Percentiles rank a stretch among this genome's conserved stretches.
phyloP scores from a whole-genome alignment of 2,113 vertebrate genomes.

The Neogobius melanostomus region DNA sequence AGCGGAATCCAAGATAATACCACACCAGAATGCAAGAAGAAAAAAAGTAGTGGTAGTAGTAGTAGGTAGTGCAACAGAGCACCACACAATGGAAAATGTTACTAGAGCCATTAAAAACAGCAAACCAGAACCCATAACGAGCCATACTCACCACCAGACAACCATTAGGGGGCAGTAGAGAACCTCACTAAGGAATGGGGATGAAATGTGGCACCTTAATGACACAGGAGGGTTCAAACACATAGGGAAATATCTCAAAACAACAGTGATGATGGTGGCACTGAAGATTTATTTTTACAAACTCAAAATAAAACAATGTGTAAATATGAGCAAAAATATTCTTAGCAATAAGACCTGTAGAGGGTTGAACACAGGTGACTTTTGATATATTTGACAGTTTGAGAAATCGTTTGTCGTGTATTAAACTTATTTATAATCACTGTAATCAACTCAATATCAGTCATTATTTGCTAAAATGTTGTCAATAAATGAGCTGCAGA shows the following conservation, averaged over 20 bases:
- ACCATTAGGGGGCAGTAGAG: constrained; percentile 68
- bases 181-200: constrained; percentile 73
- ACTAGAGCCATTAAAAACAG: constrained; percentile 61
- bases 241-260: constrained; percentile 72
- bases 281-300: constrained; percentile 29
- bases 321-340: constrained; percentile 8
- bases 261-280: constrained; percentile 63
- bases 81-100: constrained; percentile 62
- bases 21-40: neutral
- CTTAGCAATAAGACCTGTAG: neutral
- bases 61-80: constrained; percentile 42
- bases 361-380: neutral
- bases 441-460: too few species aligned
- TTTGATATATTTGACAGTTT: too few species aligned
- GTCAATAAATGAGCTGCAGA: neutral
- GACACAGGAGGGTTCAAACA: constrained; percentile 72
- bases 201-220: constrained; percentile 76
- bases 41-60: constrained; percentile 22
- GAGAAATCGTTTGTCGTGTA: too few species aligned
- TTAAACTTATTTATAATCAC: too few species aligned
- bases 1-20: constrained; percentile 6
- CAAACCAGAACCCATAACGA: constrained; percentile 61
- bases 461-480: neutral
- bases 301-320: constrained; percentile 20
- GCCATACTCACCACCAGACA: constrained; percentile 71